These are phyloP conservation scores for Eutrigla gurnardus DNA, from an alignment of 2,797 vertebrate genomes.

Conservation along the genomic window DNA sequence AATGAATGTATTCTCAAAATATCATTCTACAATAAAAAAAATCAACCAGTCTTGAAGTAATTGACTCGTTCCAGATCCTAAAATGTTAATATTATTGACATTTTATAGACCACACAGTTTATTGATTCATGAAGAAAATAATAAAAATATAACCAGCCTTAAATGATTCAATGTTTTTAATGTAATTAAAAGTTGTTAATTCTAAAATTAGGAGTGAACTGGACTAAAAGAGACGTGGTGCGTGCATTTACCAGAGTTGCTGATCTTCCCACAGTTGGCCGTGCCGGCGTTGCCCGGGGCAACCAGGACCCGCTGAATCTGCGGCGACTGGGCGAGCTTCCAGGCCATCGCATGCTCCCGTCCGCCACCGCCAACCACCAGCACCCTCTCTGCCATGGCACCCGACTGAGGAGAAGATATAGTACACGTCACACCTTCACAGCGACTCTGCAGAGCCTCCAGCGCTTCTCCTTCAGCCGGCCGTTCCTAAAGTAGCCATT, in stretches of 20 bases:
- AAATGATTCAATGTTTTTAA: no score
- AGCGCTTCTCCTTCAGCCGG: not conserved
- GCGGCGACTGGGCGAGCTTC: slow-evolving; percentile 93
- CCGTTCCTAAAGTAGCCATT: slow-evolving; percentile 7
- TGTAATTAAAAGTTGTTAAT: no score
- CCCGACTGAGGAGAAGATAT: slow-evolving; percentile 38
- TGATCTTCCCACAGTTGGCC: slow-evolving; percentile 87
- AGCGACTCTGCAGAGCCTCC: not conserved
- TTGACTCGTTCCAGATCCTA: not conserved
- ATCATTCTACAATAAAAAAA: no score
- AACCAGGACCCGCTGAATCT: slow-evolving; percentile 89
- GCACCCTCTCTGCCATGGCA: slow-evolving; percentile 89
- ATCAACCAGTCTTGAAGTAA: not conserved
- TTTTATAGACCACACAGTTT: not conserved
- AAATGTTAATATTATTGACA: not conserved
- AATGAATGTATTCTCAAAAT: not conserved
- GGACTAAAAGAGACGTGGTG: no score
- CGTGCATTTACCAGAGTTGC: slow-evolving; percentile 88
- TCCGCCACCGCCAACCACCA: slow-evolving; percentile 92
- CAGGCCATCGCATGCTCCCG: slow-evolving; percentile 94
- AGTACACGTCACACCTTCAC: not conserved
- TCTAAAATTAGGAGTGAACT: not conserved
- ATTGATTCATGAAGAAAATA: not conserved
- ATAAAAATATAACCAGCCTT: no score
- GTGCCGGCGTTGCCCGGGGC: slow-evolving; percentile 96